A percentile compares a stretch with the other conserved stretches of the same genome.
Evolutionary conservation across 1,140 invertebrate genomes (phyloP).

Genomic region (Aporrectodea caliginosa): DNA sequence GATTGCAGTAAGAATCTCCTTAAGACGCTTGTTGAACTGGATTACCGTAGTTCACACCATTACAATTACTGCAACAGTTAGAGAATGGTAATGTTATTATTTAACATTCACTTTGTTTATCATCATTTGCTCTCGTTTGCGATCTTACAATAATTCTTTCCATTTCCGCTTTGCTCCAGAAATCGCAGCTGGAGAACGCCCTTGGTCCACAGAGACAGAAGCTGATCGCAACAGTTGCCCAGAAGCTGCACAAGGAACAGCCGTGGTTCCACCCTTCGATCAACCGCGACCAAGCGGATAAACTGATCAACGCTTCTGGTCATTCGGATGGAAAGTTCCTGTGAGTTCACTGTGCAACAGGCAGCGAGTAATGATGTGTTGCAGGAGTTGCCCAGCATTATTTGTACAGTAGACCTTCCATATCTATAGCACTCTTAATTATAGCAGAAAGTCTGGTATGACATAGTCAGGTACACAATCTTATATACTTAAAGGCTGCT

Average conservation of each 20-base stretch:
- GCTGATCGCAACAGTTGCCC: conserved; percentile 40
- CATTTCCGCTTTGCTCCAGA: background rate
- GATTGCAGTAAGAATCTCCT: background rate
- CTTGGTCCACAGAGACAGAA: conserved; percentile 35
- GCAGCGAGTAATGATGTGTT: too few relatives aligned
- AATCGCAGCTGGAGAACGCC: conserved; percentile 25
- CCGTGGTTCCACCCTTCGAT: conserved; percentile 53
- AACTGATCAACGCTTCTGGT: conserved; percentile 38
- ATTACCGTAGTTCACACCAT: background rate
- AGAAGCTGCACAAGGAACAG: conserved; percentile 45
- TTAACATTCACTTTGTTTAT: background rate
- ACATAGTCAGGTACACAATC: too few relatives aligned
- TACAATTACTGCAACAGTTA: background rate
- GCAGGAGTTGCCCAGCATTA: too few relatives aligned
- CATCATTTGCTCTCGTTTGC: background rate
- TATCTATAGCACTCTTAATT: too few relatives aligned
- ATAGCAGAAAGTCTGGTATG: too few relatives aligned
- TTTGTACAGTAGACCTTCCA: too few relatives aligned
- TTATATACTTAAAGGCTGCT: too few relatives aligned
- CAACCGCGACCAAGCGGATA: conserved; percentile 46
- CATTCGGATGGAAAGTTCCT: conserved; percentile 52
- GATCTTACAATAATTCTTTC: background rate
- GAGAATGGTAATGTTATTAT: background rate
- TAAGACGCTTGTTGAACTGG: background rate
- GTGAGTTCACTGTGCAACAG: too few relatives aligned